These are phyloP conservation scores for Psittacara wagleri DNA, from an alignment of 2,113 vertebrate species.

Conservation along the genomic window DNA sequence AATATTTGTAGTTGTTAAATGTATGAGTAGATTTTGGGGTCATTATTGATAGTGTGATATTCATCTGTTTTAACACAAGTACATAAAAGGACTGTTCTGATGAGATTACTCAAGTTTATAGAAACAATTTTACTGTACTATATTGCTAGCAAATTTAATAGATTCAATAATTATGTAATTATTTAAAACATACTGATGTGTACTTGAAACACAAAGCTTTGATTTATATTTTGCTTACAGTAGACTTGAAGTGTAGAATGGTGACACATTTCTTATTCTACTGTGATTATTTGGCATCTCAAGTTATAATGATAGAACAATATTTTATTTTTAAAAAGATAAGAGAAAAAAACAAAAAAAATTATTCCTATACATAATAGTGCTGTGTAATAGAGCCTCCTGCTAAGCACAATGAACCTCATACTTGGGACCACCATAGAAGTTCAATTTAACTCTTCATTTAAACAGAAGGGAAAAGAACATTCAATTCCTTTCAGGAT, in stretches of 20 bases:
- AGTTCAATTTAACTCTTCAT: not conserved
- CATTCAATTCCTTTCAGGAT: not conserved
- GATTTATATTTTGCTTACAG: not conserved
- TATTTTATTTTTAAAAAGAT: not conserved
- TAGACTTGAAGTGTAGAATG: not conserved
- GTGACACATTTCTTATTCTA: not conserved
- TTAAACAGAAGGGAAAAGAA: not conserved
- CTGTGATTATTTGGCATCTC: not conserved
- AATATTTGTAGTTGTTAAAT: not conserved
- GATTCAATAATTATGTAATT: not conserved
- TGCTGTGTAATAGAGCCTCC: not conserved
- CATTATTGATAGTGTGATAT: not conserved
- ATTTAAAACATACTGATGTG: not conserved
- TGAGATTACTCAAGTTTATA: not conserved
- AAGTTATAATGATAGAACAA: not conserved
- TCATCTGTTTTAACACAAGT: not conserved
- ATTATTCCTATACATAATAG: not conserved
- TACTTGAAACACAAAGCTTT: not conserved
- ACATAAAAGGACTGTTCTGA: not conserved
- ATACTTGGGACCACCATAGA: not conserved
- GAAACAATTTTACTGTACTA: not conserved
- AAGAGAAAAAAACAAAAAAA: accelerated
- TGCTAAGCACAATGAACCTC: not conserved
- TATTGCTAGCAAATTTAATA: not conserved
- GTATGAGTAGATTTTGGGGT: not conserved